Conservation (phyloP, 2,797 vertebrate species). For the Eidolon dupreanum region DNA sequence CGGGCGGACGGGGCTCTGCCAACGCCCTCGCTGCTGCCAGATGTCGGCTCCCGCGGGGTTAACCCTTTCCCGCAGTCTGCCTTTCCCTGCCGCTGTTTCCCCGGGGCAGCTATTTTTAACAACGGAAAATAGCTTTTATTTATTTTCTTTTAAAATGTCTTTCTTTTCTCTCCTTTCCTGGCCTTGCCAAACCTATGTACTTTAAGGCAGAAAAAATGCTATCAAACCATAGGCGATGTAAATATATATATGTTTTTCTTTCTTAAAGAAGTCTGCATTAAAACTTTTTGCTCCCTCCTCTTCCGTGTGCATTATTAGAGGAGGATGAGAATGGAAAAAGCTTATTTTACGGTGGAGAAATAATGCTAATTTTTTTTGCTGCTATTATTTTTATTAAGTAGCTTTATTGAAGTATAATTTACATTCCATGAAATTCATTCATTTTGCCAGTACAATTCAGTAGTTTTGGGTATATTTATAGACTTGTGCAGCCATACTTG, state of each 20-base stretch:
- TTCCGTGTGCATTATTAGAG: not conserved
- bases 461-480: not conserved
- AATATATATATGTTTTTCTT: not conserved
- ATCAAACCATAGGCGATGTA: not conserved
- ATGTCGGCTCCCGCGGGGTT: conserved; percentile 87
- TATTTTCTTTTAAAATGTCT: not conserved
- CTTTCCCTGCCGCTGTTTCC: conserved; percentile 48
- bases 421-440: not conserved
- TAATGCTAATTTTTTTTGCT: not conserved
- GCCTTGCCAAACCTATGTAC: not conserved
- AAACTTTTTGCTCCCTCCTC: not conserved
- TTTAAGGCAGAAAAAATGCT: not conserved
- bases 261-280: not conserved
- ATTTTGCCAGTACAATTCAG: not conserved
- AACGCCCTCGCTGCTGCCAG: conserved; percentile 90
- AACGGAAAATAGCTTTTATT: not conserved
- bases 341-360: not conserved
- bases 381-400: not conserved
- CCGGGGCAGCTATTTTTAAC: not conserved
- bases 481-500: not conserved
- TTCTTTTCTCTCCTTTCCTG: not conserved
- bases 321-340: not conserved
- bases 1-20: conserved; percentile 88
- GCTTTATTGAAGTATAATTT: not conserved
- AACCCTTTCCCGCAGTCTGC: conserved; percentile 84